Conservation (phyloP, 2,797 vertebrate genomes). For the Catostomus latipinnis region DNA sequence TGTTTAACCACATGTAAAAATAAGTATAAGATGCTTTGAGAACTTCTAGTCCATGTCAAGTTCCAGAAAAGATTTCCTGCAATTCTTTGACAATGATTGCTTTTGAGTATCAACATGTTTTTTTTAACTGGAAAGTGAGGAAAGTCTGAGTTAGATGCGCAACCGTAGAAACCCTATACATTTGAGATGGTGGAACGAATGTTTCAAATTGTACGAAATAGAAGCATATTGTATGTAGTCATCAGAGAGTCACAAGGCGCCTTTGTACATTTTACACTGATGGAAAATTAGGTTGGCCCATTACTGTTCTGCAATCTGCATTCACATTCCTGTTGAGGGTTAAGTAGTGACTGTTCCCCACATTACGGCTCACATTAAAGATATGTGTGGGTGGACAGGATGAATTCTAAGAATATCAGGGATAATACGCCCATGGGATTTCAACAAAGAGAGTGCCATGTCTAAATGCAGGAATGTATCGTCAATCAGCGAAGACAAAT, state of each 20-base stretch:
- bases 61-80: slow-evolving; percentile 46
- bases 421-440: slow-evolving; percentile 37
- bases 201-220: slow-evolving; percentile 5
- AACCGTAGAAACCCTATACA: slow-evolving; percentile 17
- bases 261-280: slow-evolving; percentile 31
- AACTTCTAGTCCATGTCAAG: slow-evolving; percentile 67
- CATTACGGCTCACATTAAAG: slow-evolving; percentile 43
- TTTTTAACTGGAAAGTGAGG: slow-evolving; percentile 58
- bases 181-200: slow-evolving; percentile 13
- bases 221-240: neutral
- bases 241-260: slow-evolving; percentile 17
- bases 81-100: slow-evolving; percentile 58
- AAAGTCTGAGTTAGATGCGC: slow-evolving; percentile 25
- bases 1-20: slow-evolving; percentile 59
- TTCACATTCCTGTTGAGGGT: slow-evolving; percentile 44
- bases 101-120: slow-evolving; percentile 72
- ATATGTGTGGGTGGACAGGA: slow-evolving; percentile 44
- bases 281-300: slow-evolving; percentile 43
- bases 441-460: slow-evolving; percentile 29
- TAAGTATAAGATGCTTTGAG: slow-evolving; percentile 43
- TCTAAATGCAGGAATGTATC: neutral
- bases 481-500: too few relatives aligned
- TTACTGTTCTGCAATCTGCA: slow-evolving; percentile 12
- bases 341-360: slow-evolving; percentile 41
- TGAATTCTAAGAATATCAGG: slow-evolving; percentile 44